These are phyloP conservation scores for Aporophyla lueneburgensis DNA, from an alignment of 2,888 invertebrate species.

Conservation along the genomic window DNA sequence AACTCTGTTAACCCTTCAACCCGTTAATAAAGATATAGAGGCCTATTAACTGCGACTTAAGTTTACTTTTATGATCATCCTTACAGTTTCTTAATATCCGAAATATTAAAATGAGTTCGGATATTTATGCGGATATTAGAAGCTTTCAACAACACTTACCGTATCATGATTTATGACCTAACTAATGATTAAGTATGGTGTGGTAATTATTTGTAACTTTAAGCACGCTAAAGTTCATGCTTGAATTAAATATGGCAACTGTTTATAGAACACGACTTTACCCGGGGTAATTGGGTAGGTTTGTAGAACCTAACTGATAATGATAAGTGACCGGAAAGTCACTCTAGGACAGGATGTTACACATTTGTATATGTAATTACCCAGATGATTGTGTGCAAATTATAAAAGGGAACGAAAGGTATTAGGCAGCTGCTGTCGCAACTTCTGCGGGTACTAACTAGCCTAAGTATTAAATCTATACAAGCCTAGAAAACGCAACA, in stretches of 20 bases:
- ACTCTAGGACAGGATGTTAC: not conserved
- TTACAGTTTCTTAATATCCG: conserved; percentile 62
- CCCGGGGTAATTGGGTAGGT: not conserved
- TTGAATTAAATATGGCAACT: not conserved
- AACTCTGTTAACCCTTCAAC: conserved; percentile 87
- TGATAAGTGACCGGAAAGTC: not conserved
- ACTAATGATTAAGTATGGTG: not conserved
- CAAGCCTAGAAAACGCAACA: not conserved
- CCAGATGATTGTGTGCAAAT: conserved; percentile 36
- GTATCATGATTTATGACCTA: conserved; percentile 11
- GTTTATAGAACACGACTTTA: not conserved
- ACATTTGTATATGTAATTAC: conserved; percentile 33
- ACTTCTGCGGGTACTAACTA: conserved; percentile 53
- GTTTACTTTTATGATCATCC: conserved; percentile 78
- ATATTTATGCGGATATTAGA: conserved; percentile 23
- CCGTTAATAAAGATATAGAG: conserved; percentile 89
- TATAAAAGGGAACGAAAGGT: not conserved
- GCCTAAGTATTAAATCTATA: conserved; percentile 14
- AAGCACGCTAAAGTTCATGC: too few species aligned
- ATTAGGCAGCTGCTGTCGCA: conserved; percentile 43
- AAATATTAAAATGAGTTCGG: conserved; percentile 26
- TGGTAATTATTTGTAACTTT: conserved; percentile 5
- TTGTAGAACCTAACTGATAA: not conserved
- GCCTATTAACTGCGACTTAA: conserved; percentile 83
- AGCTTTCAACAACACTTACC: not conserved